phyloP scores from a whole-genome alignment of 2,797 vertebrate species.

The Monodelphis domestica region DNA sequence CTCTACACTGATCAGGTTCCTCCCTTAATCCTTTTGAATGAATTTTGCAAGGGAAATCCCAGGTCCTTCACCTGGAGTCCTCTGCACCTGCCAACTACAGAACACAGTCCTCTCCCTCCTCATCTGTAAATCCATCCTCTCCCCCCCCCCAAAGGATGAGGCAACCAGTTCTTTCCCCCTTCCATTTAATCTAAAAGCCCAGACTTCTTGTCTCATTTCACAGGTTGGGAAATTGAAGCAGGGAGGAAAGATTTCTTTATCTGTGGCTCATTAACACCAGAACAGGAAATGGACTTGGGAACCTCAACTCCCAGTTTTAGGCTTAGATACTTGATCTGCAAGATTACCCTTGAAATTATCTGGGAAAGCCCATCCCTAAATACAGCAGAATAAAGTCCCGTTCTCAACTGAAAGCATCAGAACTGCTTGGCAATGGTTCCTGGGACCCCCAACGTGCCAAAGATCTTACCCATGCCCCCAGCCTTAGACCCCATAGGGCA shows the following conservation, averaged over 20 bases:
- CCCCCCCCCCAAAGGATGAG: not conserved
- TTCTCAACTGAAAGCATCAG: not conserved
- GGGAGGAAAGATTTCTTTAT: slow-evolving; percentile 1
- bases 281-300: not conserved
- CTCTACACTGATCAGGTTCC: slow-evolving; percentile 48
- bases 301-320: not conserved
- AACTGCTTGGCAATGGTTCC: not conserved
- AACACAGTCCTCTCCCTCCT: no score
- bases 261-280: not conserved
- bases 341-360: not conserved
- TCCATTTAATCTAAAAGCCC: not conserved
- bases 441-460: not conserved
- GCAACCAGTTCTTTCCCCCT: not conserved
- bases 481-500: not conserved
- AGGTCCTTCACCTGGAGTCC: slow-evolving; percentile 38
- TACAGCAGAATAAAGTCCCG: not conserved
- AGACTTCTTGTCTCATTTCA: not conserved
- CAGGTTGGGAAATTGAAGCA: no score
- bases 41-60: slow-evolving; percentile 79
- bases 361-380: not conserved
- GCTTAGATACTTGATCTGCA: not conserved
- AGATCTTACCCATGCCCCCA: not conserved
- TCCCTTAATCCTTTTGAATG: slow-evolving; percentile 67
- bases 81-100: slow-evolving; percentile 75
- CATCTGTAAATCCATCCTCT: not conserved